These are phyloP conservation scores for Troilus luridus DNA, from an alignment of 2,888 invertebrate species.

Conservation along the genomic window DNA sequence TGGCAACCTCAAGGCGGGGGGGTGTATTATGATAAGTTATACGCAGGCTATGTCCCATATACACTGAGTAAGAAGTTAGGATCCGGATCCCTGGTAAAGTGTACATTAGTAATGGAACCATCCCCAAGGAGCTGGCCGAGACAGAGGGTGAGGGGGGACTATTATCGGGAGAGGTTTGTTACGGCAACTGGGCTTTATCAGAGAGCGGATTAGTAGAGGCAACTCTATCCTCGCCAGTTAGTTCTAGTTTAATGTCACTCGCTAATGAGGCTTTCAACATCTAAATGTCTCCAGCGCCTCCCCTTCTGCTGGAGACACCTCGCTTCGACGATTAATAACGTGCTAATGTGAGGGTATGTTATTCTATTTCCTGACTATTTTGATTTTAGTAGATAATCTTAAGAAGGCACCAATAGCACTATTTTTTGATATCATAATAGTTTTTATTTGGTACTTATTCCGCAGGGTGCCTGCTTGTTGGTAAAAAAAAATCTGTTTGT, in stretches of 20 bases:
- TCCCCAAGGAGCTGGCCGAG: conserved; percentile 28
- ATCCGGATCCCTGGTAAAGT: conserved; percentile 28
- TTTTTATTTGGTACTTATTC: no score
- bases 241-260: conserved; percentile 45
- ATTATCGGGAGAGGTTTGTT: conserved; percentile 44
- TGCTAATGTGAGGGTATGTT: background rate
- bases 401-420: no score
- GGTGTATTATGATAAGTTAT: conserved; percentile 31
- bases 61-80: conserved; percentile 46
- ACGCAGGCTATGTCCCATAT: background rate
- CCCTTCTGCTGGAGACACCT: conserved; percentile 22
- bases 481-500: no score
- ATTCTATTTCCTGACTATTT: background rate
- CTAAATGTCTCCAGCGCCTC: conserved; percentile 1
- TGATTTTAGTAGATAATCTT: background rate
- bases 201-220: background rate
- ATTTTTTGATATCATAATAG: no score
- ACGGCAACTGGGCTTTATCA: background rate
- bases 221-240: conserved; percentile 36
- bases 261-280: conserved; percentile 41
- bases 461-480: no score
- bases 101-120: conserved; percentile 38
- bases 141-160: background rate
- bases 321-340: background rate
- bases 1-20: background rate